These are phyloP conservation scores for Antheraea assamensis DNA, from an alignment of 2,888 invertebrate genomes.

Conservation along the genomic window DNA sequence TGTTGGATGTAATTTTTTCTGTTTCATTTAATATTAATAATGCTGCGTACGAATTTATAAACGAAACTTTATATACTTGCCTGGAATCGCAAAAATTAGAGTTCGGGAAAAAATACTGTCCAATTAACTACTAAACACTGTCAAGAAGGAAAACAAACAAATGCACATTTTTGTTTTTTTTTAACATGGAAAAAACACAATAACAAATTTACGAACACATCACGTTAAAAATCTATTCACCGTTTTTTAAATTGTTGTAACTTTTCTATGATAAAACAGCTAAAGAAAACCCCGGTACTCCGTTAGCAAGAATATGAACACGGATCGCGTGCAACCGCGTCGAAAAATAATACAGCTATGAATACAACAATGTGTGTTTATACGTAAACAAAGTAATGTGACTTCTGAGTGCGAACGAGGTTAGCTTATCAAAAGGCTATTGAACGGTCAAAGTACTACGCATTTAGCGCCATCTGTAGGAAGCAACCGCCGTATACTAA, in stretches of 20 bases:
- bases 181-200: not conserved
- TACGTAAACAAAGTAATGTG: constrained; percentile 56
- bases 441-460: constrained; percentile 44
- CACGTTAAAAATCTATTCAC: not conserved
- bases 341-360: constrained; percentile 50
- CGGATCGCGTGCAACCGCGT: constrained; percentile 39
- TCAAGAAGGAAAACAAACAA: not conserved
- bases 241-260: not conserved
- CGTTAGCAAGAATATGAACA: not conserved
- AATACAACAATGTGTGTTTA: constrained; percentile 45
- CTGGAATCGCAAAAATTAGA: not conserved
- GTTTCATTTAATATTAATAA: not conserved
- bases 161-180: constrained; percentile 3
- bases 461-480: constrained; percentile 35
- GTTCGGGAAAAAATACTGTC: not conserved
- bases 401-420: constrained; percentile 46
- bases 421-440: constrained; percentile 54
- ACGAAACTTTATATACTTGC: not conserved
- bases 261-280: not conserved
- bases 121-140: not conserved
- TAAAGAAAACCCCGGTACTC: not conserved
- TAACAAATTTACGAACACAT: not conserved
- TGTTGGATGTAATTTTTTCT: no score
- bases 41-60: not conserved
- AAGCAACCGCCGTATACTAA: not conserved